Percentiles rank a stretch among this genome's conserved stretches.
These are phyloP conservation scores for Pedionomus torquatus DNA, from an alignment of 2,113 vertebrate species.

Conservation along the genomic window DNA sequence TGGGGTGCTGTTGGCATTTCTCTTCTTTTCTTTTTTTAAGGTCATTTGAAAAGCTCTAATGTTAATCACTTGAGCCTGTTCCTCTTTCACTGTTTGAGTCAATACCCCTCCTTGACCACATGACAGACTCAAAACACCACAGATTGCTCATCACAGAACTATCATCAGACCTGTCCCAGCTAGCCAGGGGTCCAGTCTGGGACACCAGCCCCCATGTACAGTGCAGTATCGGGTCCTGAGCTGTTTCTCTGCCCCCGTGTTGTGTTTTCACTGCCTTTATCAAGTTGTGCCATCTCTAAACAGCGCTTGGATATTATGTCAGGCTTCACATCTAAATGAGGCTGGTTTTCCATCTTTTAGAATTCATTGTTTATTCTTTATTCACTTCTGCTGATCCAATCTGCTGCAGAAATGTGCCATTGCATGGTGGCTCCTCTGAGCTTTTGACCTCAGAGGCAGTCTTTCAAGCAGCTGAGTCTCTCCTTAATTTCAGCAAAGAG, in stretches of 20 bases:
- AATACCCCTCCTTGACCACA: background rate
- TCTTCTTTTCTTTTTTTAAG: background rate
- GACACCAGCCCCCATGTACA: background rate
- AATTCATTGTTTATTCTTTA: background rate
- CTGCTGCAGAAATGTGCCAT: background rate
- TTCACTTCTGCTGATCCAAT: background rate
- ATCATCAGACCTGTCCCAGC: background rate
- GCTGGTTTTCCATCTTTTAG: background rate
- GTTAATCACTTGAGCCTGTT: background rate
- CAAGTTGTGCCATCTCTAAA: background rate
- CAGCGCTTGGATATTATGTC: background rate
- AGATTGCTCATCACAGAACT: background rate
- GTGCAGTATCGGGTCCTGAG: background rate
- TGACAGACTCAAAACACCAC: background rate
- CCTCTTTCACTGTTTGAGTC: background rate
- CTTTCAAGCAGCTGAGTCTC: background rate
- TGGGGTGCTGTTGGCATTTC: background rate
- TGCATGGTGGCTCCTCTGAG: background rate
- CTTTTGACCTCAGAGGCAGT: background rate
- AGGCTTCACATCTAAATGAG: background rate
- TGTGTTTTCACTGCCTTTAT: conserved; percentile 33
- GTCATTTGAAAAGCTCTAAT: background rate
- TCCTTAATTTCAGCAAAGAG: background rate
- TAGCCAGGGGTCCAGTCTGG: background rate
- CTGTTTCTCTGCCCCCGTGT: background rate